Base-by-base conservation (phyloP, 2,888 invertebrate genomes). In the Xylocampa areola region DNA sequence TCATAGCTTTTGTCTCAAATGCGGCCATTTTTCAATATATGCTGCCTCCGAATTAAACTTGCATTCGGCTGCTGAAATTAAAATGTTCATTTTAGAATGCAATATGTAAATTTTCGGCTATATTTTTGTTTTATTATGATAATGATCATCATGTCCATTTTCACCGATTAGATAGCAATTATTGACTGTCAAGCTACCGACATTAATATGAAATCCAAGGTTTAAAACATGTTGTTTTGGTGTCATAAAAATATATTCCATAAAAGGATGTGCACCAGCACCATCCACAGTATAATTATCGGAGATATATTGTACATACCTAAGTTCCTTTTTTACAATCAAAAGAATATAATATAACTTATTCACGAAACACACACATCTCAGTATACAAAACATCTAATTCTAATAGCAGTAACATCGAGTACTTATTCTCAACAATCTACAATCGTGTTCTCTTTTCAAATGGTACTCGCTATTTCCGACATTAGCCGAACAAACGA, bases 401-500 rank as follows among this genome's bases (percentile, higher is more conserved):
- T 25, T 1, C 25, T 21, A 41, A 53, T 27, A 19, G 5, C 25
- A 52, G 50, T 29, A 60, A 64, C 44, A 32, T 32, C 35, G 27
- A 40, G 43, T 49, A 60, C 51, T 64, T 66, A 64, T 43, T 61
- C 25, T 39, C 39, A 45, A 61, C 25, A 65, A 60, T 55, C 48
- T 43, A 55, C 66, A 47, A 48, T 52, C 50, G 51, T 66, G 51
- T 58, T 39, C 47, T 54, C 48, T 60, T 61, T 63, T 55, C 35
- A 37, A 58, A 58, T 76, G 73, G 80, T 81, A 80, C 76, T 77
- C 80, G 67, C 71, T 78, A 77, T 77, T 79, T 80, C 76, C 68
- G 72, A 80, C 74, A 76, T 81, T 74, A 69, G 65, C 69, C 70
- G 77, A 73, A 79, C 75, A 80, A 86, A 86, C 82, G 80, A 79